Conservation (phyloP, 2,797 vertebrate species). For the Antennarius maculatus region DNA sequence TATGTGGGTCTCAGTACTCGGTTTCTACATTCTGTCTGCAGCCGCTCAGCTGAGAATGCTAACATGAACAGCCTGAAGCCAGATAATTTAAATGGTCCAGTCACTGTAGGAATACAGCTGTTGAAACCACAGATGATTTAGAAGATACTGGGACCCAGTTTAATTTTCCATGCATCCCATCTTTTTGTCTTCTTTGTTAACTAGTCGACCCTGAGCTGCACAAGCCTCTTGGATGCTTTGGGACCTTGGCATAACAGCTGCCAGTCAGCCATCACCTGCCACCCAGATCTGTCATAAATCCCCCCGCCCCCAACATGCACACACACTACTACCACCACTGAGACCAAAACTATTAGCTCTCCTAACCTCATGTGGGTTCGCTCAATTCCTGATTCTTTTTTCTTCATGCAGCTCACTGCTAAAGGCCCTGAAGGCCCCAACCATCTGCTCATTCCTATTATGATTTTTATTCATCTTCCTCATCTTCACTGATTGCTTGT, state of each 20-base stretch:
- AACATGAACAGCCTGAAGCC: slow-evolving; percentile 21
- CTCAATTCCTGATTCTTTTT: slow-evolving; percentile 33
- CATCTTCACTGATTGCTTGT: slow-evolving; percentile 13
- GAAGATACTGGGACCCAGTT: slow-evolving; percentile 35
- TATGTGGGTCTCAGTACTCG: too few species aligned
- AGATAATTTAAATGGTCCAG: slow-evolving; percentile 29
- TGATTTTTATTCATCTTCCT: slow-evolving; percentile 20
- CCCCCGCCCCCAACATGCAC: slow-evolving; percentile 12
- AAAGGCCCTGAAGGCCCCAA: slow-evolving; percentile 29
- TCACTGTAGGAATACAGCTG: slow-evolving; percentile 47
- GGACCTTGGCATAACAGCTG: slow-evolving; percentile 55
- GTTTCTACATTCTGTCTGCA: background rate
- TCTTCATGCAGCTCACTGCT: slow-evolving; percentile 49
- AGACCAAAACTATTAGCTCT: slow-evolving; percentile 67
- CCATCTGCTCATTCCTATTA: slow-evolving; percentile 32
- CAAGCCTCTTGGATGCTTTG: slow-evolving; percentile 47
- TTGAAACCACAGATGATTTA: slow-evolving; percentile 44
- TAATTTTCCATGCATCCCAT: slow-evolving; percentile 33
- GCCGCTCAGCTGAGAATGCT: slow-evolving; percentile 8
- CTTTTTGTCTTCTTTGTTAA: slow-evolving; percentile 37
- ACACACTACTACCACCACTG: slow-evolving; percentile 24
- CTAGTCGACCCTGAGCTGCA: slow-evolving; percentile 21
- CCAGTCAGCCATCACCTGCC: slow-evolving; percentile 68
- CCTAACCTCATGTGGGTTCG: slow-evolving; percentile 55
- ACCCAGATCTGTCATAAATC: slow-evolving; percentile 72